Evolutionary conservation across 2,113 vertebrate species (phyloP).

Genomic region (Numenius arquata): DNA sequence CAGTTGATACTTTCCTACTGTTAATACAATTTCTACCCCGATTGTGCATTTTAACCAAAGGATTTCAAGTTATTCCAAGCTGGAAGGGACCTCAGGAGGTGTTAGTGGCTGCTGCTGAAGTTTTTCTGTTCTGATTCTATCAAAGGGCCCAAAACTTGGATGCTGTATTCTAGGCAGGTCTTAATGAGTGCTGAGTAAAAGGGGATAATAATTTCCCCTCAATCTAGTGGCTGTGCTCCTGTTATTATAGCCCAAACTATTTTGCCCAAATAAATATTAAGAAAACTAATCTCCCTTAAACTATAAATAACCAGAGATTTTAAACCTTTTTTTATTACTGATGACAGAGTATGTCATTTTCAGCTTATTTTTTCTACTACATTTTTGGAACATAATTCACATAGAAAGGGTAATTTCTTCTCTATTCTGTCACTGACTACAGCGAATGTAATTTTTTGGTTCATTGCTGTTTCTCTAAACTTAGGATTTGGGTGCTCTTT

Average conservation of each 20-base stretch:
- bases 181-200: neutral
- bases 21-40: neutral
- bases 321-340: constrained; percentile 40
- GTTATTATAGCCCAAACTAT: neutral
- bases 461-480: constrained; percentile 28
- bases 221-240: neutral
- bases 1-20: neutral
- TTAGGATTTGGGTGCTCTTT: constrained; percentile 10
- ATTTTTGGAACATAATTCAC: constrained; percentile 15
- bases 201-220: neutral
- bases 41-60: neutral
- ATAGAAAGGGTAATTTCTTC: constrained; percentile 37
- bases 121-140: neutral
- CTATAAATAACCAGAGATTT: neutral
- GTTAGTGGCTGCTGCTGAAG: neutral
- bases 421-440: constrained; percentile 21
- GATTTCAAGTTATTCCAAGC: neutral
- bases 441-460: constrained; percentile 23
- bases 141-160: neutral
- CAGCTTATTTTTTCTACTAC: neutral
- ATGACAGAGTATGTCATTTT: constrained; percentile 19
- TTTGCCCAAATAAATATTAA: neutral
- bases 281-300: neutral
- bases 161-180: neutral
- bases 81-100: neutral